Base-by-base conservation (phyloP, 2,113 vertebrate genomes). In the Corydoras sp. region DNA sequence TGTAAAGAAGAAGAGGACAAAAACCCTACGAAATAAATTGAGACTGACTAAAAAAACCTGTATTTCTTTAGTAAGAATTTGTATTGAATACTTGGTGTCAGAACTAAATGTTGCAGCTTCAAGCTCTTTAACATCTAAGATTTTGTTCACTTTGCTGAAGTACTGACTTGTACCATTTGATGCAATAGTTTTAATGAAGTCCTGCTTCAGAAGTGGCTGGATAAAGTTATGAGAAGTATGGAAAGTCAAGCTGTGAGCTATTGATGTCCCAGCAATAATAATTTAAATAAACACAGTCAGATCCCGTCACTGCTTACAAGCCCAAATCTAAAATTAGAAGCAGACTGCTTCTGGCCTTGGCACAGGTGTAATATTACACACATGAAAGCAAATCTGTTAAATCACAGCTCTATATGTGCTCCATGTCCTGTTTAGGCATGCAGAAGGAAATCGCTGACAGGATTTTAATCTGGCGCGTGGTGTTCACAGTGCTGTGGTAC, bases 261-360 rank as follows among this genome's bases (percentile, higher is more conserved):
- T 79, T 83, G 79, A 88, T 81, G 84, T 83, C 84, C 83, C 74
- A 82, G 83, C 84, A 83, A 80, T 81, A 79, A 83, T 86, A 88
- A 86, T 83, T 73, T 62, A 68, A 74, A 81, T 85, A 85, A 86
- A 83, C 13, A 69, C 79, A 77, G 72, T 72, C 24, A 83, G 87
- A 88, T 87, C 82, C 75, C 65, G 65, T 85, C 80, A 58, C 80
- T 88, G 87, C 85, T 86, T 86, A 86, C 81, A 48, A 82, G 86
- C 68, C 80, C 73, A 62, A 81, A 83, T 88, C 85, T 84, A 87
- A 83, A 87, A 88, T 89, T 87, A 88, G 87, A 83, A 81, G 65
- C 35, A 43, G 35, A 43, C 35, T 43, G 35, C 35, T 43, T 43
- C 35, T 66, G 53, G 61, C 70, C 76, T 77, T 71, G 72, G 74